A percentile compares a stretch with the other conserved stretches of the same genome.
Conservation (phyloP, 2,888 invertebrate genomes). For the Pachycephus smyrnensis region DNA sequence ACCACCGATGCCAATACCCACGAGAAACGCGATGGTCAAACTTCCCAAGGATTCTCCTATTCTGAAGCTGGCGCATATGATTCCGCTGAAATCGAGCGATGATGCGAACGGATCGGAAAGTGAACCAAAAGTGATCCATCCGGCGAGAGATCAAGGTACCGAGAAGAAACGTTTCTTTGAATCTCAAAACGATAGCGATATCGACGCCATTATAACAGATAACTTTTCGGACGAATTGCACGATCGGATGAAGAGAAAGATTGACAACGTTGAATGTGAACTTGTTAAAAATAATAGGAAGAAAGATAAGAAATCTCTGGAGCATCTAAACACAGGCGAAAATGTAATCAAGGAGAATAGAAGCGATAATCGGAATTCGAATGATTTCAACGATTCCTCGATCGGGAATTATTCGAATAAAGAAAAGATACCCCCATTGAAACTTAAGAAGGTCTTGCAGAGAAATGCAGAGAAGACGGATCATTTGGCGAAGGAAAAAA, state of each 20-base stretch:
- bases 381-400: not conserved
- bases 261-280: not conserved
- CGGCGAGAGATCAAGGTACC: not conserved
- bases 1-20: slow-evolving; percentile 42
- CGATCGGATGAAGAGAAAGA: not conserved
- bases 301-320: not conserved
- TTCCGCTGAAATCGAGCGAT: not conserved
- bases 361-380: not conserved
- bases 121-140: not conserved
- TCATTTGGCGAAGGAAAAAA: not conserved
- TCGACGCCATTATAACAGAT: not conserved
- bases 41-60: slow-evolving; percentile 9
- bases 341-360: too few species aligned
- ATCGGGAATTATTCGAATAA: not conserved
- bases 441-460: slow-evolving; percentile 49
- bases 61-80: not conserved
- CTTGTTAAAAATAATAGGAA: not conserved
- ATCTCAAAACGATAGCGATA: not conserved
- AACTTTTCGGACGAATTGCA: not conserved
- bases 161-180: not conserved
- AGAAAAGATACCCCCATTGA: slow-evolving; percentile 53
- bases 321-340: not conserved
- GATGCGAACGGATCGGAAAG: not conserved
- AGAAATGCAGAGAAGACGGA: not conserved
- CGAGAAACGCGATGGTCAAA: slow-evolving; percentile 14